Evolutionary conservation across 2,888 invertebrate genomes (phyloP).

Genomic region (Antitype chi): DNA sequence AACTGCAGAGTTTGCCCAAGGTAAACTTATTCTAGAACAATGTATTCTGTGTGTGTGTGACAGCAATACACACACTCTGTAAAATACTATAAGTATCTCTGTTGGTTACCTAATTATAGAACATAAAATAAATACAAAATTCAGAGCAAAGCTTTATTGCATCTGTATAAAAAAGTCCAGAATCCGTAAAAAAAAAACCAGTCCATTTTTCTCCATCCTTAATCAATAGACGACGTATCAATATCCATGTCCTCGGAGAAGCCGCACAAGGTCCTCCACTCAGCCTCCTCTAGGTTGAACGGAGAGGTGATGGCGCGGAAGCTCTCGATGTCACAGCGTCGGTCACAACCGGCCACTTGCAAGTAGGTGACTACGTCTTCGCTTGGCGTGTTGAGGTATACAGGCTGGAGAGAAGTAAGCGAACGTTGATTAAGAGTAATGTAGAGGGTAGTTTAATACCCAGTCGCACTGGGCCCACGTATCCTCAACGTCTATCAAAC

Average conservation of each 20-base stretch:
- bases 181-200: neutral
- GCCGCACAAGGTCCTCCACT: constrained; percentile 70
- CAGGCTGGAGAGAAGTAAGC: constrained; percentile 65
- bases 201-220: constrained; percentile 2
- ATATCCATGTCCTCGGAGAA: constrained; percentile 63
- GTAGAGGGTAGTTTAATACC: too few relatives aligned
- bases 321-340: constrained; percentile 67
- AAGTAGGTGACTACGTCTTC: constrained; percentile 62
- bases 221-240: constrained; percentile 68
- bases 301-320: constrained; percentile 67
- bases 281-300: constrained; percentile 53
- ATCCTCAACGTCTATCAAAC: too few relatives aligned
- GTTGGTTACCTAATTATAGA: too few relatives aligned
- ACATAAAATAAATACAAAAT: too few relatives aligned
- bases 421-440: neutral
- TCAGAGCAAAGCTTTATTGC: constrained; percentile 20
- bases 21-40: too few relatives aligned
- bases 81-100: too few relatives aligned
- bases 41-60: too few relatives aligned
- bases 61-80: too few relatives aligned
- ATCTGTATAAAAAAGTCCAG: neutral
- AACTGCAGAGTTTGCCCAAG: too few relatives aligned
- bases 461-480: too few relatives aligned
- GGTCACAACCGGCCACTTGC: constrained; percentile 68
- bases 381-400: constrained; percentile 70